A percentile compares a stretch with the other conserved stretches of the same genome.
Evolutionary conservation across 2,888 invertebrate species (phyloP).

Genomic region (Callyntrura guangdongensis): DNA sequence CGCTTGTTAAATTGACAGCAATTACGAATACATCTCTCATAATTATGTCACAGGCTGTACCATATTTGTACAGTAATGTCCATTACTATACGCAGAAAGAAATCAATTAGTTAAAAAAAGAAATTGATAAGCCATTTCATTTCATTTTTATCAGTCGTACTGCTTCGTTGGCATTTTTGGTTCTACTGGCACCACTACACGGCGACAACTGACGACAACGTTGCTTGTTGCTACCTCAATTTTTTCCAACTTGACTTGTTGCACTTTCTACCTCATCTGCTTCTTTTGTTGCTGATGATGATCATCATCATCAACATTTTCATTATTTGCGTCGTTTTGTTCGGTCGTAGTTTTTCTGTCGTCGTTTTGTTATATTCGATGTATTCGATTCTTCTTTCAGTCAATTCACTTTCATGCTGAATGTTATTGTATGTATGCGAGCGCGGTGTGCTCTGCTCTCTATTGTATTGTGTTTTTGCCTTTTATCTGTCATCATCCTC

Average conservation of each 20-base stretch:
- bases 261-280: constrained; percentile 51
- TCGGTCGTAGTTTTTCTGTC: not conserved
- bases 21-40: not conserved
- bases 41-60: constrained; percentile 34
- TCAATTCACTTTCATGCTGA: not conserved
- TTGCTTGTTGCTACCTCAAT: constrained; percentile 72
- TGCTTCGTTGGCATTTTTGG: not conserved
- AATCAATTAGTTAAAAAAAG: not conserved
- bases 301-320: constrained; percentile 20
- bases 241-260: constrained; percentile 53
- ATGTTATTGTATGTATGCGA: constrained; percentile 8
- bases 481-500: constrained; percentile 52
- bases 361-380: not conserved
- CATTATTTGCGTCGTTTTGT: constrained; percentile 60
- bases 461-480: constrained; percentile 36
- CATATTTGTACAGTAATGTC: not conserved
- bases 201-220: not conserved
- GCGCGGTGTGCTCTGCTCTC: not conserved
- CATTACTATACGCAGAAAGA: not conserved
- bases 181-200: not conserved
- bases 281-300: not conserved
- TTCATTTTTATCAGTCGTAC: not conserved
- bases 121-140: not conserved
- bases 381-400: constrained; percentile 10
- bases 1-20: not conserved